Evolutionary conservation across 2,888 invertebrate genomes (phyloP), one percentile per base, ranked within the genome.

Genomic region (Zygothrica quintamaculata): DNA sequence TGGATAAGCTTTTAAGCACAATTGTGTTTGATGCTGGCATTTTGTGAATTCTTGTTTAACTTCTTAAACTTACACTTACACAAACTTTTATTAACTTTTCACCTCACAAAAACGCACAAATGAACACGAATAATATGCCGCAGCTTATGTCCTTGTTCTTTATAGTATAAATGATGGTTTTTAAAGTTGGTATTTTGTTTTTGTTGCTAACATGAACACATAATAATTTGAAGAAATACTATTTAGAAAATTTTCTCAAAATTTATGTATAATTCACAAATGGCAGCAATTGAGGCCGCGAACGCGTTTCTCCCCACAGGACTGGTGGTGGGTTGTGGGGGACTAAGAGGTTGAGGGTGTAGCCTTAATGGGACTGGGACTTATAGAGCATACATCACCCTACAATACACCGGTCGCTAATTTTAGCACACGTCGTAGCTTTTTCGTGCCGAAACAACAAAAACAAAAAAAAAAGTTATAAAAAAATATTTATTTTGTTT

Each of bases 1-100:
- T 93, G 47, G 98, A 98, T 85, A 98, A 93, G 89, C 97, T 97
- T 92, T 95, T 96, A 69, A 98, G 92, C 79, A 98, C 98, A 87
- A 98, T 94, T 77, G 96, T 94, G 74, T 91, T 90, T 48, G 91
- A 91, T 67, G 90, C 85, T 77, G 89, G 88, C 90, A 90, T 90
- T 85, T 81, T 89, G 64, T 15, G 34, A 36, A 55, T 58, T 52
- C 60, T 53, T 44, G 12, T 36, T 40, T 13, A 16, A 11, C 25
- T 43, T 13, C 15, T 34, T 66, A 34, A 34, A 29, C 46, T 42
- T 50, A 50, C 48, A 53, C 64, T 29, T 13, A 65, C 46, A 55
- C 22, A 1, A 18, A 39, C 7, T 8, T 3, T 36, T 33, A 57
- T 58, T 58, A 31, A 44, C 58, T 50, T 66, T 68, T 56, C 56